Base-by-base conservation (phyloP, 2,113 vertebrate genomes). In the Caloenas nicobarica region DNA sequence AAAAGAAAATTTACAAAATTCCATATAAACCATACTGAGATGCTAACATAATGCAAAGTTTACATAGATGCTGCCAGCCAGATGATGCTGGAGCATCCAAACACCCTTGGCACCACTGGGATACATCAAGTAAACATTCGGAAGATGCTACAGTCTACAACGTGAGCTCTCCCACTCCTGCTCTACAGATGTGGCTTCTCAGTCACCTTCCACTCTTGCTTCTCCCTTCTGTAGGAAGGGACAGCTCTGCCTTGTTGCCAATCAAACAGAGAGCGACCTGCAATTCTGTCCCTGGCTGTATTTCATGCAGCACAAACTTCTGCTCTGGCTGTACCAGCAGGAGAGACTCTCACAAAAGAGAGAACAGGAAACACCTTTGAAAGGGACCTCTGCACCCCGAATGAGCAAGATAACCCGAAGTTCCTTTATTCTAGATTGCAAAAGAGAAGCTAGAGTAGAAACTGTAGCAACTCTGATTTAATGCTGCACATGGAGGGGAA, bases 141-240 rank as follows among this genome's bases (percentile, higher is more conserved):
- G 24, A 92, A 91, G 73, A 76, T 21, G 11, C 15, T 76, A 19
- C 23, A 46, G 31, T 33, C 25, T 61, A n/a, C n/a, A 56, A 22
- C 0, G 22, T 5, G 24, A 88, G 57, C 57, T 40, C 61, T 66
- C 0, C 0, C 13, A 31, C 34, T 74, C 34, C 31, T 61, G 11
- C 4, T 7, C 42, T 31, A 1, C 1, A 64, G 10, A 9, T 34
- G 26, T 3, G 15, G 26, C 24, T 84, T 84, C 80, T 70, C 61
- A 11, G 61, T 19, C 33, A 50, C 57, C 21, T 89, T 58, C 33
- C 24, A 50, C 16, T 76, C 33, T 38, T 84, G 28, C 21, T 60
- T 74, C 33, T 48, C n/a, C n/a, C 28, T 72, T 36, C 50, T 6
- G 9, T 2, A 50, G 28, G 28, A 74, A 90, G 17, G 4, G 25